Conservation (phyloP, 1,140 invertebrate species). For the Lasioglossum albipes region DNA sequence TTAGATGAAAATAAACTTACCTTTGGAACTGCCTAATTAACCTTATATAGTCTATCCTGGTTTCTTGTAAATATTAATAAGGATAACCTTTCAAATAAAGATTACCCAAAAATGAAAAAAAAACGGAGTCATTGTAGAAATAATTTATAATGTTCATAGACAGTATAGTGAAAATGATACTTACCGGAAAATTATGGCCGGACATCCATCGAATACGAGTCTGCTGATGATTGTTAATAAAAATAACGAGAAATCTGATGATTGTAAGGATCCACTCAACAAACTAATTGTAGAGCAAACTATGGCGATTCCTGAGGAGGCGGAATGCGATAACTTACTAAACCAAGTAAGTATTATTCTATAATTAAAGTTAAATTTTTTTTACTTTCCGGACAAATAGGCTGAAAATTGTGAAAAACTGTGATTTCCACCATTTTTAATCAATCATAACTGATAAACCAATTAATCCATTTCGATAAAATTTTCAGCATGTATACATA, state of each 20-base stretch:
- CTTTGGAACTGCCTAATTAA: too few relatives aligned
- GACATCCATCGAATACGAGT: background rate
- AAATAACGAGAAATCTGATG: background rate
- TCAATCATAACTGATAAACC: too few relatives aligned
- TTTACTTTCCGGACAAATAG: background rate
- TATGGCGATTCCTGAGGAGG: background rate
- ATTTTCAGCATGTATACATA: too few relatives aligned
- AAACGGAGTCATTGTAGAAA: background rate
- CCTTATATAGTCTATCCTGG: too few relatives aligned
- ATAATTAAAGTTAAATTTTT: background rate
- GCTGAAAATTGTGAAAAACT: too few relatives aligned
- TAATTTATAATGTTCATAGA: conserved; percentile 6
- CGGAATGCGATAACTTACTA: background rate
- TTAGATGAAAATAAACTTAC: too few relatives aligned
- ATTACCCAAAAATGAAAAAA: background rate
- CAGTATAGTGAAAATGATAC: conserved; percentile 43
- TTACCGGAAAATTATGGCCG: conserved; percentile 26
- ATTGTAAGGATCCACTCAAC: background rate
- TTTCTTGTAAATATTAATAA: too few relatives aligned
- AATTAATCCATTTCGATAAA: too few relatives aligned
- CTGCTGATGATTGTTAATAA: conserved; percentile 6
- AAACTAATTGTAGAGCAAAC: background rate
- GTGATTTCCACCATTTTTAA: too few relatives aligned
- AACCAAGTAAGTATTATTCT: background rate
- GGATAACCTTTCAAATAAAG: too few relatives aligned